These are phyloP conservation scores for Palloptera scutellata DNA, from an alignment of 2,888 invertebrate genomes.

Conservation along the genomic window DNA sequence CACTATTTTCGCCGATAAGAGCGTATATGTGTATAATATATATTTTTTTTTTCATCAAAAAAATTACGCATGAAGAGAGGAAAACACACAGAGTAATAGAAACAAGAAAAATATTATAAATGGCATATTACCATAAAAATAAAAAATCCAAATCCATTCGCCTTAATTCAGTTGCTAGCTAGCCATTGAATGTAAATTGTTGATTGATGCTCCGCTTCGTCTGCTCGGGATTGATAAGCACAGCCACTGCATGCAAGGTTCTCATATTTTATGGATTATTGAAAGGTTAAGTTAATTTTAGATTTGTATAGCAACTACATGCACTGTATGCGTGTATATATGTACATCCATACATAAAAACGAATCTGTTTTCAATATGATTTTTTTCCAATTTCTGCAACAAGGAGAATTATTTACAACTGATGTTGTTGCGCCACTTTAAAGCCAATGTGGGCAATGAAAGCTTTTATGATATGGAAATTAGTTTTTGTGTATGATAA, in stretches of 20 bases:
- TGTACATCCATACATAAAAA: background rate
- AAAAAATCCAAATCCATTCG: conserved; percentile 10
- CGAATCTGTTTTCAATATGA: no score
- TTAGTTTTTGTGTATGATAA: no score
- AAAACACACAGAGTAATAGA: conserved; percentile 19
- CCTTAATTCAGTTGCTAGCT: conserved; percentile 53
- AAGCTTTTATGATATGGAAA: no score
- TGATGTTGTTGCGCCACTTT: no score
- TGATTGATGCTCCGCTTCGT: conserved; percentile 58
- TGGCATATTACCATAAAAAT: conserved; percentile 40
- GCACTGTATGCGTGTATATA: background rate
- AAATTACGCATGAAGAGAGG: conserved; percentile 29
- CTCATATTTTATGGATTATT: conserved; percentile 8
- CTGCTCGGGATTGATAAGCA: conserved; percentile 55
- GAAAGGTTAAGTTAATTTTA: background rate
- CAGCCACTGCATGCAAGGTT: background rate
- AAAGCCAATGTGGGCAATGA: no score
- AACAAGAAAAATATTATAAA: conserved; percentile 38
- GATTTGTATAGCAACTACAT: background rate
- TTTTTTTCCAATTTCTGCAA: no score
- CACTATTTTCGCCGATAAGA: conserved; percentile 53
- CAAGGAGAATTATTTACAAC: no score
- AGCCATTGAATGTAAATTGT: conserved; percentile 57
- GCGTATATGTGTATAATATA: no score
- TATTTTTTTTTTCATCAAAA: conserved; percentile 25